A percentile compares a stretch with the other conserved stretches of the same genome.
These are phyloP conservation scores for Chelon auratus DNA, from an alignment of 2,797 vertebrate species.

Conservation along the genomic window DNA sequence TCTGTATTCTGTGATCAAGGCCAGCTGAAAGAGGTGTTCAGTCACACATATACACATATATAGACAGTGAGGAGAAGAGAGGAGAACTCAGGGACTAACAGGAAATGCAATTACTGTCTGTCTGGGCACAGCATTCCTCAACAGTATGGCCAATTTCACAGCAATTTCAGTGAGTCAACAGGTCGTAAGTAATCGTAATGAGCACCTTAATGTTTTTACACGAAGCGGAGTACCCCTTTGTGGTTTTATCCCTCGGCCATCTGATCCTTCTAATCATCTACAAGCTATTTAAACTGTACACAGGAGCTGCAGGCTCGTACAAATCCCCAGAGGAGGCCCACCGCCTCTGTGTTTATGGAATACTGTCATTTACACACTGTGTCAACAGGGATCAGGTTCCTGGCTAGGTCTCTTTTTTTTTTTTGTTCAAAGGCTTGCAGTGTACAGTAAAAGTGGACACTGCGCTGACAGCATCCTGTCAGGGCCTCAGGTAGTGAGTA, in stretches of 20 bases:
- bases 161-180: slow-evolving; percentile 81
- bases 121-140: slow-evolving; percentile 71
- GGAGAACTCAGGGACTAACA: slow-evolving; percentile 71
- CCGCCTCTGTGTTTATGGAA: slow-evolving; percentile 76
- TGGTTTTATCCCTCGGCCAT: slow-evolving; percentile 77
- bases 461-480: slow-evolving; percentile 51
- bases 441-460: slow-evolving; percentile 47
- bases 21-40: slow-evolving; percentile 50
- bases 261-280: slow-evolving; percentile 79
- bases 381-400: slow-evolving; percentile 77
- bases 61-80: not conserved
- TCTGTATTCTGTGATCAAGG: slow-evolving; percentile 28
- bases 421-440: slow-evolving; percentile 55
- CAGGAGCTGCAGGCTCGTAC: slow-evolving; percentile 65
- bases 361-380: slow-evolving; percentile 75
- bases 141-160: slow-evolving; percentile 79
- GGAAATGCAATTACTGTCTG: slow-evolving; percentile 85
- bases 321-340: slow-evolving; percentile 66
- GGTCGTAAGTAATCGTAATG: slow-evolving; percentile 82
- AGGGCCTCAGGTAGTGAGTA: slow-evolving; percentile 40
- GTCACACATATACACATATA: slow-evolving; percentile 23
- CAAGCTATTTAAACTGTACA: slow-evolving; percentile 78
- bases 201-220: slow-evolving; percentile 79
- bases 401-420: slow-evolving; percentile 51
- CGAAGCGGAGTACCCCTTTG: slow-evolving; percentile 64